These are phyloP conservation scores for Orthonevra nobilis DNA, from an alignment of 2,888 invertebrate species.

Conservation along the genomic window DNA sequence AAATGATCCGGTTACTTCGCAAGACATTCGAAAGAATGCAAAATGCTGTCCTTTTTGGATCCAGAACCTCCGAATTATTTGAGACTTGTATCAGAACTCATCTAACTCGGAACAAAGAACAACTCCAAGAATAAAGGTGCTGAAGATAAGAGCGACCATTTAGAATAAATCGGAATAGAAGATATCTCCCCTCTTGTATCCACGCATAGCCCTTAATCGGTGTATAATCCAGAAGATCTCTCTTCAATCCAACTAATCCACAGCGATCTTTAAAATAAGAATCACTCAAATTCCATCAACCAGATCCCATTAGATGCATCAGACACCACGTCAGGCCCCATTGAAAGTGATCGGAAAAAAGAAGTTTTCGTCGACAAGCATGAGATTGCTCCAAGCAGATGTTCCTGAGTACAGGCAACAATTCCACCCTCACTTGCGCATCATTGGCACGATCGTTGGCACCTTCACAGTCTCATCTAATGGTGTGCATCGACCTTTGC, in stretches of 20 bases:
- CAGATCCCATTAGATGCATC: constrained; percentile 35
- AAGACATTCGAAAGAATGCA: too few relatives aligned
- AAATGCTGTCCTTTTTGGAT: too few relatives aligned
- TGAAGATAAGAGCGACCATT: too few relatives aligned
- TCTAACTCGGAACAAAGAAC: too few relatives aligned
- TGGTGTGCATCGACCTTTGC: not conserved
- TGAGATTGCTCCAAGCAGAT: constrained; percentile 33
- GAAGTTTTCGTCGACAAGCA: constrained; percentile 17
- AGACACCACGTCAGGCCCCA: constrained; percentile 43
- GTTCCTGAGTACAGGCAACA: not conserved
- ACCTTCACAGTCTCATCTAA: not conserved
- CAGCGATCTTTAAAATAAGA: constrained; percentile 17
- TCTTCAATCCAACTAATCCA: constrained; percentile 49
- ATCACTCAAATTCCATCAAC: constrained; percentile 58
- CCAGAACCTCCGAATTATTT: too few relatives aligned
- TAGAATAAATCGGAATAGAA: too few relatives aligned
- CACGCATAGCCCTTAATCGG: too few relatives aligned
- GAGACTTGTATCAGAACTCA: too few relatives aligned
- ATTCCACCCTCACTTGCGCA: constrained; percentile 22
- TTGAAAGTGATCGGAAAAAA: constrained; percentile 51
- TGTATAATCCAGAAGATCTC: constrained; percentile 57
- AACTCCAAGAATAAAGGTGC: too few relatives aligned
- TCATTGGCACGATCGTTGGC: constrained; percentile 18
- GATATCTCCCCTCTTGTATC: too few relatives aligned
- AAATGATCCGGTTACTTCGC: too few relatives aligned